Evolutionary conservation across 2,888 invertebrate genomes (phyloP).

Genomic region (Stictocephala bisonia): DNA sequence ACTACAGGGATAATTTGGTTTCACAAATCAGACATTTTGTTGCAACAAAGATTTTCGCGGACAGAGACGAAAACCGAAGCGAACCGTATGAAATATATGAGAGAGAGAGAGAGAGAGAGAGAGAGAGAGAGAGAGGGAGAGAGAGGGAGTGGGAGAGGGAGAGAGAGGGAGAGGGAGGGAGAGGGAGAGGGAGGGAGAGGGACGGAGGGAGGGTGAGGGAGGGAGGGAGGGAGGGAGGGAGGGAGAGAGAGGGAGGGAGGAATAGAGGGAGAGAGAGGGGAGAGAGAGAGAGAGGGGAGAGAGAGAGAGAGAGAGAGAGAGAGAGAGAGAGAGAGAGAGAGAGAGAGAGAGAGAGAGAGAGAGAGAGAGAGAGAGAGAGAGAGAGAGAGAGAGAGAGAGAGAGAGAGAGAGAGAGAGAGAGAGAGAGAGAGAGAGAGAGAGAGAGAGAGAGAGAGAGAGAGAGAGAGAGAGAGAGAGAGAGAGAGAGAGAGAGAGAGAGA

Average conservation of each 20-base stretch:
- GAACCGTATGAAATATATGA: too few species aligned
- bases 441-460: not conserved
- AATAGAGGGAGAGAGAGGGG: constrained; percentile 14
- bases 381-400: constrained; percentile 16
- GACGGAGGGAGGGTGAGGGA: not conserved
- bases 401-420: constrained; percentile 19
- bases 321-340: constrained; percentile 16
- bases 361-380: constrained; percentile 13
- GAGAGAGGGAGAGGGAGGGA: not conserved
- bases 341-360: constrained; percentile 2
- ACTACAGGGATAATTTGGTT: too few species aligned
- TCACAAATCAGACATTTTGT: too few species aligned
- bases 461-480: constrained; percentile 16
- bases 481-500: constrained; percentile 16
- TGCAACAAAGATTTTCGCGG: too few species aligned
- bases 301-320: constrained; percentile 19
- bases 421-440: constrained; percentile 2
- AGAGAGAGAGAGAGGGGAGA: not conserved
- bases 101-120: constrained; percentile 19
- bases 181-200: constrained; percentile 4
- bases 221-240: not conserved
- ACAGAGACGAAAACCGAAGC: too few species aligned
- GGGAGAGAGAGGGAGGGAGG: not conserved
- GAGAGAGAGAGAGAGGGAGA: constrained; percentile 19
- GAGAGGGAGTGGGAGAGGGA: constrained; percentile 15